Percentiles rank a stretch among this genome's conserved stretches.
Evolutionary conservation across 2,113 vertebrate species (phyloP).

Genomic region (Leptodactylus fuscus): DNA sequence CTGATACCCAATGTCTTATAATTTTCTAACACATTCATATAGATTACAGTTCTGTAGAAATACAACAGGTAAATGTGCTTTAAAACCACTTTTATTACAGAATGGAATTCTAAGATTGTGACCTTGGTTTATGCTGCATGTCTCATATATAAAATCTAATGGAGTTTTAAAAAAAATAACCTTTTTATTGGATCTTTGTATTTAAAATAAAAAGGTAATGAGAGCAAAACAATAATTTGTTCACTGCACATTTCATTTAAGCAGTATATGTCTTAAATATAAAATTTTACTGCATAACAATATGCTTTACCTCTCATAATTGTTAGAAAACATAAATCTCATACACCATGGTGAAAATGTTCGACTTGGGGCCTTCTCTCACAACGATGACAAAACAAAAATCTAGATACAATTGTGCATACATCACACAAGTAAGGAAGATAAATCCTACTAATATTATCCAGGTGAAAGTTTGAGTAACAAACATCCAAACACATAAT

Average conservation of each 20-base stretch:
- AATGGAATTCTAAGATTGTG: neutral
- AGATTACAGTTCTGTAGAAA: neutral
- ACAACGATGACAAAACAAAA: too few species aligned
- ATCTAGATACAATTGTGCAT: too few species aligned
- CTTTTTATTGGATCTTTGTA: neutral
- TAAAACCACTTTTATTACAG: neutral
- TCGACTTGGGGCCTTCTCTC: too few species aligned
- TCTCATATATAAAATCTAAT: slow-evolving; percentile 7
- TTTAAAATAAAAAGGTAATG: neutral
- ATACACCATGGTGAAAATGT: too few species aligned
- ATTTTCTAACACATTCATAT: neutral
- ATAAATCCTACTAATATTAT: too few species aligned
- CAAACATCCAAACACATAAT: too few species aligned
- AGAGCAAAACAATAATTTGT: neutral
- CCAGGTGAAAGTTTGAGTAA: too few species aligned
- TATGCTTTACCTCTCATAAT: neutral
- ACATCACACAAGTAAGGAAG: too few species aligned
- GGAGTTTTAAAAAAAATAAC: slow-evolving; percentile 2
- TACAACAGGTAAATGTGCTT: neutral
- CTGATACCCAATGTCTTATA: neutral
- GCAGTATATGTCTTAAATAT: neutral
- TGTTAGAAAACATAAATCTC: neutral
- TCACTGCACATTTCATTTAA: neutral
- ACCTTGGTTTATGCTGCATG: neutral
- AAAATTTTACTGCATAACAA: neutral